Base-by-base conservation (phyloP, 1,140 invertebrate species). In the Leptinotarsa texana region DNA sequence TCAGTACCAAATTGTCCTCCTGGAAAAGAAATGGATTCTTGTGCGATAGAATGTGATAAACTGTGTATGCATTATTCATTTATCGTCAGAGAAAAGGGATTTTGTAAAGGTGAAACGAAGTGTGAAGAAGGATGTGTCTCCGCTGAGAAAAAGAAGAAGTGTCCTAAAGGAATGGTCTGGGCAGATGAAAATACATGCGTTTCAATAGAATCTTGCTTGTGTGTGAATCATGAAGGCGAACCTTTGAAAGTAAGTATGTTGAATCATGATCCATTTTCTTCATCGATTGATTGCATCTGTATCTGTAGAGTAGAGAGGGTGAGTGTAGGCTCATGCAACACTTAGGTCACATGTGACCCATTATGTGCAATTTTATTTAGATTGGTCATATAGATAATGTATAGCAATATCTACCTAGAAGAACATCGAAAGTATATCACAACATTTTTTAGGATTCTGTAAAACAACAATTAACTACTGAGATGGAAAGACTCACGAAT, bases 181-280 rank as follows among this genome's bases (percentile, higher is more conserved):
- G 86, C 91, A 13, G 93, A 95, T 81, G 85, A 88, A 61, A 79
- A 87, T 0, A 91, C 89, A 1, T 96, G 94, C 80, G 92, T 95
- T 8, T 83, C 88, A 5, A 80, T 88, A 3, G 86, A 88, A 42
- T 91, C 94, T 73, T 95, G 94, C 80, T 90, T 90, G 4, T 95
- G 93, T 80, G 85, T 87, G 47, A 89, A 91, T 24, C 84, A 88
- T 13, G 83, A 89, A 24, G 91, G 91, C 49, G 84, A 87, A 72
- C 84, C 89, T 6, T 86, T 94, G 1, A 91, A 91, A 86, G 90
- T 91, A 84, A 80, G 72, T 72, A 42, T 42, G 8, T 42, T 42
- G 33, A 72, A 42, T 42, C 33, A 42, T 2, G 6, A 42, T 2
- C 33, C 2, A 42, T 42, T 11, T 42, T 42, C 8, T 42, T 42